These are phyloP conservation scores for Hydroisotoma schaefferi DNA, from an alignment of 2,888 invertebrate species.

Conservation along the genomic window DNA sequence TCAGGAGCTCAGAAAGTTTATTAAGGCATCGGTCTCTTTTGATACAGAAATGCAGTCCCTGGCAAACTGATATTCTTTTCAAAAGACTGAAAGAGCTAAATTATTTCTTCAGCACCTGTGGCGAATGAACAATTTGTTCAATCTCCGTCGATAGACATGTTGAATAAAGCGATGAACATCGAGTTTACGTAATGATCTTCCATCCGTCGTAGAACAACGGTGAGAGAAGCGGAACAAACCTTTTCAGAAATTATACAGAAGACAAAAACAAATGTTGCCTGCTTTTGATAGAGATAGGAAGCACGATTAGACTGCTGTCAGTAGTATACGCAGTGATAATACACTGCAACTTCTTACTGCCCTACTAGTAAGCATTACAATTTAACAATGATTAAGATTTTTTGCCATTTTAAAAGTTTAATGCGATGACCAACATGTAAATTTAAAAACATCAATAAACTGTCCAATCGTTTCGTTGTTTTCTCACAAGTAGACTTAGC, in stretches of 20 bases:
- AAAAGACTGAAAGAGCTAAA: conserved; percentile 9
- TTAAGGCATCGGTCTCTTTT: conserved; percentile 12
- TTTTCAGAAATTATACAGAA: background rate
- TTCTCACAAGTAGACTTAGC: too few species aligned
- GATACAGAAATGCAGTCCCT: background rate
- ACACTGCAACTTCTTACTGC: too few species aligned
- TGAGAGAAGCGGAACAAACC: background rate
- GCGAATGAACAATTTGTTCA: conserved; percentile 15
- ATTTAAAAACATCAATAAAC: conserved; percentile 1
- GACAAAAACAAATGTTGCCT: background rate
- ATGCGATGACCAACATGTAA: background rate
- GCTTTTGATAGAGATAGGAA: conserved; percentile 1
- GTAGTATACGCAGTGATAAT: too few species aligned
- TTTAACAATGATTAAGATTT: too few species aligned
- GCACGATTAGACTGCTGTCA: too few species aligned
- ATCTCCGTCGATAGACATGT: background rate
- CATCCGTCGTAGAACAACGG: background rate
- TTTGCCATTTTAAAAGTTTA: too few species aligned
- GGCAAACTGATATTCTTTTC: conserved; percentile 2
- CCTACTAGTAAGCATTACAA: too few species aligned
- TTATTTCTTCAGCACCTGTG: conserved; percentile 12
- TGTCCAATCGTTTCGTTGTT: too few species aligned
- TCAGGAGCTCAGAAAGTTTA: conserved; percentile 5
- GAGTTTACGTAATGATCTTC: conserved; percentile 1
- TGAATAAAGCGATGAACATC: background rate